Evolutionary conservation across 2,888 invertebrate genomes (phyloP), one percentile per base, ranked within the genome.

Genomic region (Eledone cirrhosa): DNA sequence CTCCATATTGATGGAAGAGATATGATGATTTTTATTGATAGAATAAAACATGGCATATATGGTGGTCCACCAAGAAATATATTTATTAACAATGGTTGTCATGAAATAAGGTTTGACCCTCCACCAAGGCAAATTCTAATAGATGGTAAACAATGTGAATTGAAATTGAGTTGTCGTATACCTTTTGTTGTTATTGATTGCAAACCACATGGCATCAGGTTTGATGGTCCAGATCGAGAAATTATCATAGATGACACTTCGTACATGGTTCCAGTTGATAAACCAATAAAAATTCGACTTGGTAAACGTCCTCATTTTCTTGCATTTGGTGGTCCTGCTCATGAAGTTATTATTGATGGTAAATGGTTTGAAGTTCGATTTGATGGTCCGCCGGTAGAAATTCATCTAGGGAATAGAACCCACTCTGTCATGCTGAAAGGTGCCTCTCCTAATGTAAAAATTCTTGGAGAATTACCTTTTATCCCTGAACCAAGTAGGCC

Each of bases 121-220:
- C 97, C 97, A 0, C 94, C 97, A 2, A 97, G 98, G 0, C 95
- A 96, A 91, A 98, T 99, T 1, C 94, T 95, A 87, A 96, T 99
- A 81, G 90, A 90, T 83, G 86, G 88, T 8, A 86, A 87, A 77
- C 80, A 85, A 16, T 89, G 89, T 84, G 87, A 88, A 77, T 82
- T 90, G 31, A 86, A 88, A 79, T 82, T 90, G 19, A 85, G 87
- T 67, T 82, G 85, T 41, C 84, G 83, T 65, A 85, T 87, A 69
- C 90, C 90, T n/a, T 85, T 85, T 80, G 86, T 90, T 29, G 84
- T 87, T n/a, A 89, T 91, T 75, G 89, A 91, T 78, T 91, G 90
- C 77, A 86, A 87, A 77, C 83, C 86, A 59, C 91, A 91, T 83
- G 93, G 94, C 81, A 94, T 98, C 59, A 94, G 95, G 84, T 94